phyloP scores from a whole-genome alignment of 2,888 invertebrate species.

The Pachymerium ferrugineum region DNA sequence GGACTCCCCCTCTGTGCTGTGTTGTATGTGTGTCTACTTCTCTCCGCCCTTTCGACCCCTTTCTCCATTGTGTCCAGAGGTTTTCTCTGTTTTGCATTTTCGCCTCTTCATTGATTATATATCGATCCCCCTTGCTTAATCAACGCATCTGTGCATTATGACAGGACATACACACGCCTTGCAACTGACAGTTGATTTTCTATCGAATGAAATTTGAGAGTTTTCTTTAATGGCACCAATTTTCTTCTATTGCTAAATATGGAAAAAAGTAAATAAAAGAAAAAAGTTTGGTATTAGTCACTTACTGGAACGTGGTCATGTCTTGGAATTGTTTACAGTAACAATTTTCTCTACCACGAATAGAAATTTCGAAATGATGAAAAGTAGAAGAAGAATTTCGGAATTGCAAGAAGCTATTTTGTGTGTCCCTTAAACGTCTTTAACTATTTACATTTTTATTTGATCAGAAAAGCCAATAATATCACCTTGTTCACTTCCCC shows the following conservation, averaged over 20 bases:
- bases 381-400: no score
- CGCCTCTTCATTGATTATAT: constrained; percentile 15
- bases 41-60: constrained; percentile 11
- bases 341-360: no score
- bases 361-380: no score
- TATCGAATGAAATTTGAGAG: background rate
- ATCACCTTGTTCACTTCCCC: background rate
- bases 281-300: no score
- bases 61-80: constrained; percentile 9
- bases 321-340: no score
- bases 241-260: background rate
- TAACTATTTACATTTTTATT: background rate
- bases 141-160: constrained; percentile 17
- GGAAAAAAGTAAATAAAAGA: background rate
- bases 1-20: background rate
- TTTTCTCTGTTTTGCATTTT: constrained; percentile 19
- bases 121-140: constrained; percentile 14
- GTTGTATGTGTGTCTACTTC: background rate
- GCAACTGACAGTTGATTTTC: constrained; percentile 12
- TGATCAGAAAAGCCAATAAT: background rate
- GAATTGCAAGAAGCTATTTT: no score
- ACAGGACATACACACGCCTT: constrained; percentile 1
- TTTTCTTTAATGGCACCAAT: no score
- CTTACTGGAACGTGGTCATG: no score
- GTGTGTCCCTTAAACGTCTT: no score